These are phyloP conservation scores for Danionella cerebrum DNA, from an alignment of 2,113 vertebrate species.

Conservation along the genomic window DNA sequence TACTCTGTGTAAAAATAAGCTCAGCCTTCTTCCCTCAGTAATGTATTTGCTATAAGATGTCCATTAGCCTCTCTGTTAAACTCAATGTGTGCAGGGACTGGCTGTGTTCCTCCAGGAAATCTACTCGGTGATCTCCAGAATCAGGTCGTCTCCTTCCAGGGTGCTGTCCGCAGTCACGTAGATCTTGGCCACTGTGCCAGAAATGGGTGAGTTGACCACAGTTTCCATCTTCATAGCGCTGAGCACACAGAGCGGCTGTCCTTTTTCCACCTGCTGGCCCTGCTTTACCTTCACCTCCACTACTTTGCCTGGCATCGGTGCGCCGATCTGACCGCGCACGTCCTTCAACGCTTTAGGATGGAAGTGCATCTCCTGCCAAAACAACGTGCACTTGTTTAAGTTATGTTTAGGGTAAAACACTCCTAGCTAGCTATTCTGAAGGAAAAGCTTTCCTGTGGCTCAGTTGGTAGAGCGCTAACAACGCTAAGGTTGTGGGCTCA, in stretches of 20 bases:
- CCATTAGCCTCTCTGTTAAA: neutral
- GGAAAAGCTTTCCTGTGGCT: no score
- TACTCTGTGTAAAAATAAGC: constrained; percentile 8
- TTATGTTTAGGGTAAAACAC: no score
- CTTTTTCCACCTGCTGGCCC: constrained; percentile 71
- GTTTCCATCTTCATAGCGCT: constrained; percentile 96
- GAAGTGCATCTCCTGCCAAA: constrained; percentile 84
- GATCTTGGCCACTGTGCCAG: constrained; percentile 70
- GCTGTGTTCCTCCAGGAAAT: neutral
- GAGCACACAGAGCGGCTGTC: constrained; percentile 82
- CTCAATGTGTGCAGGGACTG: neutral
- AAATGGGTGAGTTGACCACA: constrained; percentile 80
- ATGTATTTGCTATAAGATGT: neutral
- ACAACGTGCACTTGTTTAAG: no score
- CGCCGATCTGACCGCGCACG: constrained; percentile 85
- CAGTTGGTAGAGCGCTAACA: no score
- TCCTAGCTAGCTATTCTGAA: no score
- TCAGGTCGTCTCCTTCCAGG: constrained; percentile 87
- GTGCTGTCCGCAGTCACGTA: constrained; percentile 69
- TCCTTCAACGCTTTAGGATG: constrained; percentile 88
- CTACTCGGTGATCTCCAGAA: constrained; percentile 77
- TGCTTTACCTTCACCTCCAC: constrained; percentile 77
- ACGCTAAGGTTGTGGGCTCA: no score
- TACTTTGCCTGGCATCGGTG: constrained; percentile 90
- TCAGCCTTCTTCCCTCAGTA: neutral